Percentiles rank a stretch among this genome's conserved stretches.
Conservation (phyloP, 1,140 invertebrate genomes). For the Babylonia areolata region DNA sequence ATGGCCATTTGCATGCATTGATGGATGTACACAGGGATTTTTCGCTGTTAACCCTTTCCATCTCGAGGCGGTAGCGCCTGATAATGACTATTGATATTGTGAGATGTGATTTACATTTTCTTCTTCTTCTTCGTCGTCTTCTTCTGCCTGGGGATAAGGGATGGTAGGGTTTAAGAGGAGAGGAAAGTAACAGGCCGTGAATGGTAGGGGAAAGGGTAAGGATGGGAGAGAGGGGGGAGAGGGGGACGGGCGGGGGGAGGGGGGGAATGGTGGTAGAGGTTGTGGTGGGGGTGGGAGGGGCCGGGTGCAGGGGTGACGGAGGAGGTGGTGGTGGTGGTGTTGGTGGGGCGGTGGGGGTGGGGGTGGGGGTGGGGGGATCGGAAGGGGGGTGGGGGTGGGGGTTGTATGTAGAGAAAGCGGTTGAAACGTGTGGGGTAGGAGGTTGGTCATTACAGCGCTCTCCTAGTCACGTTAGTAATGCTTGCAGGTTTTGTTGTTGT, state of each 20-base stretch:
- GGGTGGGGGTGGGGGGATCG: too few relatives aligned
- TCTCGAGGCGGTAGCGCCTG: not conserved
- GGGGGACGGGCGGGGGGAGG: not conserved
- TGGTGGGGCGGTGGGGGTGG: too few relatives aligned
- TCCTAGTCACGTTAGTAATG: too few relatives aligned
- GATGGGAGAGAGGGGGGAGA: too few relatives aligned
- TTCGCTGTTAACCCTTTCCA: not conserved
- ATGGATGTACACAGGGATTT: not conserved
- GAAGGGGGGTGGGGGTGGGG: too few relatives aligned
- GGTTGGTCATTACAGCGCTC: too few relatives aligned
- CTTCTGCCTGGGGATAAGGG: not conserved
- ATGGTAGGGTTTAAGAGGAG: not conserved
- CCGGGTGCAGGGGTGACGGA: not conserved
- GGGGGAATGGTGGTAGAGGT: not conserved
- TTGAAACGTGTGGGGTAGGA: too few relatives aligned
- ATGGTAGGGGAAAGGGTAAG: too few relatives aligned
- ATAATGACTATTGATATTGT: conserved; percentile 6
- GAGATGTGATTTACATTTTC: conserved; percentile 13
- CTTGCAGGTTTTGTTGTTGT: too few relatives aligned
- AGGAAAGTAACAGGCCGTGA: not conserved
- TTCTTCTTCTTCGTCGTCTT: not conserved
- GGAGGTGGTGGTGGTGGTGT: not conserved
- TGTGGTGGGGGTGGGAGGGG: not conserved
- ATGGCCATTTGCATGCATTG: conserved; percentile 4
- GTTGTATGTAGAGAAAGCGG: too few relatives aligned